Evolutionary conservation across 1,140 invertebrate genomes (phyloP), one percentile per base, ranked within the genome.

Genomic region (Aplysia californica): DNA sequence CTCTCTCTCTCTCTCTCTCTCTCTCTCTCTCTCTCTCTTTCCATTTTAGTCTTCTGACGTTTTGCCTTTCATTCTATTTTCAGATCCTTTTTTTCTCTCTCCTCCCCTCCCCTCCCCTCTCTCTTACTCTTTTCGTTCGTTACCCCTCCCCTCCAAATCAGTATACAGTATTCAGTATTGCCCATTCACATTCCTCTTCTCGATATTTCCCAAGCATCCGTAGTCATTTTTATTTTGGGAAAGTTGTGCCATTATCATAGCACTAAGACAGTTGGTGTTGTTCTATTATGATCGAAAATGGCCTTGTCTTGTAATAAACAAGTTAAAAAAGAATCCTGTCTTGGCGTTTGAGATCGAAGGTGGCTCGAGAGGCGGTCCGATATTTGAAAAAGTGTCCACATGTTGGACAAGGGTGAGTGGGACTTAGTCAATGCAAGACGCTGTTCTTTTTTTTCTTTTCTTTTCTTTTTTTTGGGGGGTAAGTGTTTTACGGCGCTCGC

Each of bases 11-110:
- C 29, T 31, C 61, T 65, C 26, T 65, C 61, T 65, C 61, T 65
- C 61, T 65, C 61, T 65, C 61, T 65, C 61, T 65, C 29, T 65
- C 61, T 65, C 31, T 31, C 61, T 65, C 61, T 65, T n/a, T 65
- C 61, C 36, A 6, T 65, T 33, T 65, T 33, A 33, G 6, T 31
- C 61, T 65, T 65, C 61, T 65, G 26, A 33, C 61, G 29, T 33
- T 65, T n/a, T 31, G 26, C 36, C 61, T 65, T 33, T 65, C 61
- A 33, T 33, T 65, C 61, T 65, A 3, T 65, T n/a, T 31, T 4
- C 36, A 26, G 29, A 3, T 65, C 61, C 36, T 38, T 38, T 15
- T n/a, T 67, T 41, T 67, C 65, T 39, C 6, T 67, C 65, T 33
- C 36, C 38, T 23, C 4, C 36, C 65, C 5, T 41, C 23, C 26